phyloP scores from a whole-genome alignment of 2,888 invertebrate genomes.

The Salpingus planirostris region DNA sequence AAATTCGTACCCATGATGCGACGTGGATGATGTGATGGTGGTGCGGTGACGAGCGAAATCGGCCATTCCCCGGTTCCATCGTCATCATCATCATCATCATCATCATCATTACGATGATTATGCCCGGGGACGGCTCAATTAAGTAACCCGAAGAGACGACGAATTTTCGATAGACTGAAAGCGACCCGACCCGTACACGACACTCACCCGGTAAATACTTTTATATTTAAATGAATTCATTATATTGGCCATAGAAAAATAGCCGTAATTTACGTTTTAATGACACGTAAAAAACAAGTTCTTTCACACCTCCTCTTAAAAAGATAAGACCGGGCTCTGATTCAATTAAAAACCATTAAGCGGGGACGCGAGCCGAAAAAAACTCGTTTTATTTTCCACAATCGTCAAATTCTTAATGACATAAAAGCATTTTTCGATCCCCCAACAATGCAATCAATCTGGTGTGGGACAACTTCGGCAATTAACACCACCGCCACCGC shows the following conservation, averaged over 20 bases:
- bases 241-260: constrained; percentile 33
- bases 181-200: constrained; percentile 17
- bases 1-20: not conserved
- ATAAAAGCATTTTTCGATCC: constrained; percentile 3
- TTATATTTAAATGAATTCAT: constrained; percentile 35
- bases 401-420: constrained; percentile 11
- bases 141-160: no score
- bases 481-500: no score
- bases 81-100: not conserved
- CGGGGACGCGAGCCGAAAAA: constrained; percentile 4
- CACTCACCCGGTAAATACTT: constrained; percentile 31
- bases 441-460: not conserved
- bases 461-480: no score
- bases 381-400: constrained; percentile 10
- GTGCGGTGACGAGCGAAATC: constrained; percentile 13
- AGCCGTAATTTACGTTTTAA: constrained; percentile 29
- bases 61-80: constrained; percentile 8
- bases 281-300: constrained; percentile 30
- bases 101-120: no score
- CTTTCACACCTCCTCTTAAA: constrained; percentile 32
- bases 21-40: not conserved
- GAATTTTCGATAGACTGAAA: constrained; percentile 20
- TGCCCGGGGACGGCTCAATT: constrained; percentile 23
- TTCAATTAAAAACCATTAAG: constrained; percentile 12
- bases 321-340: constrained; percentile 11